Evolutionary conservation across 2,888 invertebrate species (phyloP).

Genomic region (Melinaea menophilus): DNA sequence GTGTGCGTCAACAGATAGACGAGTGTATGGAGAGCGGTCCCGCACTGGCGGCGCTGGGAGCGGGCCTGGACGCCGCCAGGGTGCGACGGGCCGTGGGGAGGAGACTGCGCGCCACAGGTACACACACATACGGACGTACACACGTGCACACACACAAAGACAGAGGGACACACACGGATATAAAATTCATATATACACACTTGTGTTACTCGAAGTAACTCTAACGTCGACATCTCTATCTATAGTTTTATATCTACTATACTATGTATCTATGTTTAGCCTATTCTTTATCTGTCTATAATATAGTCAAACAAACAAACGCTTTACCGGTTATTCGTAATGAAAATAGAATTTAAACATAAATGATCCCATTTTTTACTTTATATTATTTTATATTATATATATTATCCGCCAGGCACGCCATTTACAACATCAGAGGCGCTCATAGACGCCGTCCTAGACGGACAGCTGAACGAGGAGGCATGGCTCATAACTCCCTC

Average conservation of each 20-base stretch:
- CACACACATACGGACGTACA: background rate
- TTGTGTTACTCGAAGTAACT: no score
- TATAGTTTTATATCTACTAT: no score
- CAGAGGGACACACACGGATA: no score
- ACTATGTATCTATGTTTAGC: no score
- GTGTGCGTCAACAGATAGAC: constrained; percentile 46
- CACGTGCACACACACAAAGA: no score
- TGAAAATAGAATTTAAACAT: no score
- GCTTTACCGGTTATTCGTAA: no score
- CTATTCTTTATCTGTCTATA: no score
- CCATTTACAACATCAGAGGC: constrained; percentile 83
- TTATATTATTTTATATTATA: constrained; percentile 6
- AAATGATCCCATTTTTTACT: no score
- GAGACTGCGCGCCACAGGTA: constrained; percentile 57
- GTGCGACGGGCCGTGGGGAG: constrained; percentile 58
- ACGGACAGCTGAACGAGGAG: constrained; percentile 81
- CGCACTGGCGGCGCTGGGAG: constrained; percentile 58
- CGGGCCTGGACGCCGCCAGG: constrained; percentile 66
- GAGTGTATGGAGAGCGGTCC: constrained; percentile 58
- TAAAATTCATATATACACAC: no score
- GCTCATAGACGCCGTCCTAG: constrained; percentile 84
- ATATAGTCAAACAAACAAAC: no score
- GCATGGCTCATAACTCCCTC: constrained; percentile 62
- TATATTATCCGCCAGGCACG: constrained; percentile 63
- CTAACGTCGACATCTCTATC: no score